Conservation (phyloP, 30 jellyfish, hydroid and myxozoan species). For the Aurelia coerulea region DNA sequence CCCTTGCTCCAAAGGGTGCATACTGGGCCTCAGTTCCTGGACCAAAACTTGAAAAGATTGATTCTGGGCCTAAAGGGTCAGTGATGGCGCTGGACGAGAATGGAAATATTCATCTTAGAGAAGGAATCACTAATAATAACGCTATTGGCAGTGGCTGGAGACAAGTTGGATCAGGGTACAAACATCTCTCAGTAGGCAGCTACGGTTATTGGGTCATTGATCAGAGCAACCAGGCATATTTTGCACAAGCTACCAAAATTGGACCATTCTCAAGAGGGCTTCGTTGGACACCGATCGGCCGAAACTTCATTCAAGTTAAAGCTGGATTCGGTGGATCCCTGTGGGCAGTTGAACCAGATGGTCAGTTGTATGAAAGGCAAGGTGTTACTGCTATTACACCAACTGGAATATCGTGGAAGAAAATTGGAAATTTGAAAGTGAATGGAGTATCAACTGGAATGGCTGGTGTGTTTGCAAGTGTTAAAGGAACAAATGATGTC, state of each 20-base stretch:
- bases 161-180: conserved; percentile 53
- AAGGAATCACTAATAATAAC: conserved; percentile 67
- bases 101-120: conserved; percentile 61
- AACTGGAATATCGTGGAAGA: conserved; percentile 78
- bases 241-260: conserved; percentile 55
- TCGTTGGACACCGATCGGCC: conserved; percentile 66
- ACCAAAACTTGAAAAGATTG: conserved; percentile 50
- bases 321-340: conserved; percentile 94
- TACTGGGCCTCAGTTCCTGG: conserved; percentile 55
- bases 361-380: conserved; percentile 63
- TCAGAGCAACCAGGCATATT: conserved; percentile 54
- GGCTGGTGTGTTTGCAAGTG: conserved; percentile 69
- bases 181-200: conserved; percentile 72
- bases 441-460: conserved; percentile 80
- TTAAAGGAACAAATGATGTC: conserved; percentile 30
- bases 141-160: conserved; percentile 85
- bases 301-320: conserved; percentile 57
- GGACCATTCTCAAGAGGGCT: conserved; percentile 21
- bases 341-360: conserved; percentile 85
- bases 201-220: conserved; percentile 89
- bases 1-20: conserved; percentile 70
- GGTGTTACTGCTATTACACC: conserved; percentile 73
- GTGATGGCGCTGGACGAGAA: conserved; percentile 72
- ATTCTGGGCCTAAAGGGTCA: conserved; percentile 82
- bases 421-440: conserved; percentile 44